Evolutionary conservation across 2,113 vertebrate genomes (phyloP), one percentile per base, ranked within the genome.

Genomic region (Neomonachus schauinslandi): DNA sequence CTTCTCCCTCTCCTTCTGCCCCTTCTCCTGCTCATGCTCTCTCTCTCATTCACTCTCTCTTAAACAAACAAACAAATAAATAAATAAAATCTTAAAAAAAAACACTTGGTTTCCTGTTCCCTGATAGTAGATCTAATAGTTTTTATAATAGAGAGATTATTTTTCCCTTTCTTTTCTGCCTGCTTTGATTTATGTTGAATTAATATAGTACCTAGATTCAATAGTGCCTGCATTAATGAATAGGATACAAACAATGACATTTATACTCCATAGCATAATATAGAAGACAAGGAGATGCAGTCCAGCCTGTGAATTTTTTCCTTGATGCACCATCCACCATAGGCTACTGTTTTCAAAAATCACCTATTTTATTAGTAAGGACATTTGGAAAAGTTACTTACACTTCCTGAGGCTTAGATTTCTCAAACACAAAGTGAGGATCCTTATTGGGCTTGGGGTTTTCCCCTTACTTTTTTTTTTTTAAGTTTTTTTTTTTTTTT

Each of bases 121-220:
- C 67, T 85, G 18, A 8, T 61, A 57, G 36, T 82, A 55, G 21
- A 49, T 72, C 46, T 74, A 49, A 76, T 69, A 18, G 49, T 72
- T 31, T 49, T 91, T 81, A 69, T 31, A 46, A 77, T 72, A 72
- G 21, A 79, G 72, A 46, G 46, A 46, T 55, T 42, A 51, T 21
- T 94, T 84, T 26, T 5, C 24, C 8, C 2, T 46, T 81, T 87
- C n/a, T 87, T 94, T 88, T 74, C 67, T 86, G 53, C 46, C 36
- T 94, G 51, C 33, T 88, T 87, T 87, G n/a, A 80, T 87, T 90
- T 90, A 26, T 94, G 69, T 11, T 72, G 28, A 88, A 57, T 80
- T 69, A 59, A 92, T 55, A 18, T 42, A 74, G 28, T 74, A 36
- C 6, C 10, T 83, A 82, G 12, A 63, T 90, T 96, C 8, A 69